Evolutionary conservation across 2,797 vertebrate genomes (phyloP), one percentile per base, ranked within the genome.

Genomic region (Merluccius polli): DNA sequence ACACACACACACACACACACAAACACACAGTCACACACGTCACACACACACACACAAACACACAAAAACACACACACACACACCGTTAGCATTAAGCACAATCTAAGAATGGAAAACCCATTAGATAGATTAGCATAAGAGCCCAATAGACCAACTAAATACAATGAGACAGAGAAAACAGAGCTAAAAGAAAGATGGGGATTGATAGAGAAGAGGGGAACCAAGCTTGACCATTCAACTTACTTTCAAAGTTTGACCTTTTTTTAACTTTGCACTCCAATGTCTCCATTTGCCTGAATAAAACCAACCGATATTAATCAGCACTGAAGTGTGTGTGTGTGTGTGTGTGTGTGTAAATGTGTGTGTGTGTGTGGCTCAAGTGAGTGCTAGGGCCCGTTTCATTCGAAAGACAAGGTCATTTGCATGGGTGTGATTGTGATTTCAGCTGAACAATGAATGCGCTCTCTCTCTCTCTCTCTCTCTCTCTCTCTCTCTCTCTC

Each of bases 191-290:
- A 65, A 73, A 41, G 48, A 79, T 75, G 44, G 38, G 72, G 79
- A 74, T 83, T 79, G 3, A 86, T 84, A 86, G 36, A 77, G 79
- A 85, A 77, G 75, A 72, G 35, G 52, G 84, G 38, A 73, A 41
- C 35, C 32, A 36, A 33, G 21, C 33, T 33, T n/a, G 70, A 71
- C 70, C 77, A 79, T 77, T 78, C 80, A 10, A 4, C 77, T 85
- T 44, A 81, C 79, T 77, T 78, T 76, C 82, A 81, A 84, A 44
- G 83, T 81, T 89, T 79, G 82, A 81, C 75, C 75, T 83, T 59
- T 87, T 88, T 87, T 88, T 85, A 82, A 78, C 76, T 77, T 83
- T 83, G 78, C 75, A 81, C 86, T 90, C 86, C 52, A n/a, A 59
- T 24, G 77, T 89, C 87, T 88, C 80, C 79, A 82, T 85, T 85